Conservation (phyloP, 2,113 vertebrate species). For the Heterotilapia buettikoferi region DNA sequence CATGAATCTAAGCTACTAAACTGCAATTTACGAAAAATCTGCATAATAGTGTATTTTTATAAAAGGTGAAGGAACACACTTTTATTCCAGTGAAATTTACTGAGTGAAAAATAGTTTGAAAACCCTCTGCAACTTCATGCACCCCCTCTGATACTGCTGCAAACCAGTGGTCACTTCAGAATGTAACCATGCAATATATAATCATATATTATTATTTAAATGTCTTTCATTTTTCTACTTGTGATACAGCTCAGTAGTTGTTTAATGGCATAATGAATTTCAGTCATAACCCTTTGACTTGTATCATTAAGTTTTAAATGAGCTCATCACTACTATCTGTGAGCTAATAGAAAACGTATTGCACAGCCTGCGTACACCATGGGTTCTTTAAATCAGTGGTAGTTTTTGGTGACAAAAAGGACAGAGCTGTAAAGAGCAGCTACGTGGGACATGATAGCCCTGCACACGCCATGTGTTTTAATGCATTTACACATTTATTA, state of each 20-base stretch:
- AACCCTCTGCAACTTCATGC: neutral
- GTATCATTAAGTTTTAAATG: conserved; percentile 11
- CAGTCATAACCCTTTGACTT: neutral
- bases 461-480: neutral
- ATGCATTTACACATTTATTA: neutral
- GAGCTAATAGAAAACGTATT: neutral
- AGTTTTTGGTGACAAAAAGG: neutral
- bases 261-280: neutral
- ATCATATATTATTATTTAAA: neutral
- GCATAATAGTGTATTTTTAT: neutral
- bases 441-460: neutral
- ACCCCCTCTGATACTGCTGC: neutral
- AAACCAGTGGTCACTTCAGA: neutral
- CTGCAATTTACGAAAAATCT: neutral
- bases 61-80: neutral
- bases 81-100: neutral
- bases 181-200: neutral
- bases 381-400: neutral
- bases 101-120: neutral
- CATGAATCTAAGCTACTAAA: neutral
- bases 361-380: neutral
- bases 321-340: neutral
- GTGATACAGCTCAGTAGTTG: neutral
- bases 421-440: neutral
- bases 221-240: neutral